These are phyloP conservation scores for Cotesia typhae DNA, from an alignment of 1,140 invertebrate species.

Conservation along the genomic window DNA sequence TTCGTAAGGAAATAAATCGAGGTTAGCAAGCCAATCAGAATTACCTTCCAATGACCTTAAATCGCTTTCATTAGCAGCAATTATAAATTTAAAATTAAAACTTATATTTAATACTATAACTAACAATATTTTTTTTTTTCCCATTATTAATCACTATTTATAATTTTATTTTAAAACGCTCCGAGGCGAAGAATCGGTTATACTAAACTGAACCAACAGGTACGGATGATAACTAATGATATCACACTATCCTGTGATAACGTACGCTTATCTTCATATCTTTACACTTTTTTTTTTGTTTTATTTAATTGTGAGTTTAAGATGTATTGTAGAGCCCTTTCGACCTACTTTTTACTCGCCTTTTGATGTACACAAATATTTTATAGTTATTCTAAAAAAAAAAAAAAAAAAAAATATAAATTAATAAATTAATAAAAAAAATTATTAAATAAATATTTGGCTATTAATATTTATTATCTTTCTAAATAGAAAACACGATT, in stretches of 20 bases:
- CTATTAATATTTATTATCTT: conserved; percentile 19
- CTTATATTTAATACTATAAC: too few species aligned
- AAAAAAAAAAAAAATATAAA: not conserved
- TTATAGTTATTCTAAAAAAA: too few species aligned
- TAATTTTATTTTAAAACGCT: not conserved
- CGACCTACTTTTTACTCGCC: conserved; percentile 32
- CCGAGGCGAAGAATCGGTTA: not conserved
- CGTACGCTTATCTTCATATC: conserved; percentile 38
- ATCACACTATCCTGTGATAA: conserved; percentile 37
- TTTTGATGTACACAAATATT: too few species aligned
- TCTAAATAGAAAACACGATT: not conserved
- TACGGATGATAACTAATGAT: conserved; percentile 30
- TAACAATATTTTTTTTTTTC: too few species aligned
- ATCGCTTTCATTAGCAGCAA: too few species aligned
- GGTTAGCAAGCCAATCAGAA: too few species aligned
- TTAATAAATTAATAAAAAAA: not conserved
- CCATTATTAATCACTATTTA: too few species aligned
- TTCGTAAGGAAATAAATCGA: too few species aligned
- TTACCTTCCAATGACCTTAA: too few species aligned
- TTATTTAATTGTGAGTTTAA: conserved; percentile 7
- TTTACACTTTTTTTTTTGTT: conserved; percentile 28
- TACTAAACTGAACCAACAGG: conserved; percentile 27
- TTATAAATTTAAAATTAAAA: too few species aligned
- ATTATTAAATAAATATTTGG: conserved; percentile 2
- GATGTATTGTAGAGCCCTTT: conserved; percentile 26